phyloP scores from a whole-genome alignment of 2,888 invertebrate species.

The Apamea epomidion region DNA sequence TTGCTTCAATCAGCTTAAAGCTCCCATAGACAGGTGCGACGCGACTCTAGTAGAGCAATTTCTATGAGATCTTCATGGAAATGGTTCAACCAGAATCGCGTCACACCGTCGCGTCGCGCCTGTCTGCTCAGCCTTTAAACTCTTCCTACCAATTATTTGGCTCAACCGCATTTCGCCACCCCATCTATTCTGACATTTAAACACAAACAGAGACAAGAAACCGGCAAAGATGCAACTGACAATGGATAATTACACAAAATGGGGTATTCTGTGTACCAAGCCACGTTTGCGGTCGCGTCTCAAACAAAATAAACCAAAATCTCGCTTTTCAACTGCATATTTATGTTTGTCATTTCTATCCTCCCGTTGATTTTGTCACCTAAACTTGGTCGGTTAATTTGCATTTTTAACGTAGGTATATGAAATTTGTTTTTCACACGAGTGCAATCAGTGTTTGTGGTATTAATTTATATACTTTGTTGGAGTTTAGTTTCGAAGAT shows the following conservation, averaged over 20 bases:
- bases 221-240: conserved; percentile 56
- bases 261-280: conserved; percentile 35
- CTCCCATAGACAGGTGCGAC: neutral
- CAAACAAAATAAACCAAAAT: conserved; percentile 5
- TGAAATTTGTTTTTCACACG: conserved; percentile 52
- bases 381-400: conserved; percentile 68
- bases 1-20: neutral
- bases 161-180: neutral
- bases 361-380: conserved; percentile 65
- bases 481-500: conserved; percentile 3
- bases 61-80: neutral
- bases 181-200: conserved; percentile 33
- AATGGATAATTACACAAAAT: conserved; percentile 57
- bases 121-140: neutral
- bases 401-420: conserved; percentile 62
- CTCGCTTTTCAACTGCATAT: conserved; percentile 44
- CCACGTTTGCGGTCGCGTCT: conserved; percentile 49
- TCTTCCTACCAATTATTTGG: neutral
- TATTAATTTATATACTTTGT: conserved; percentile 39
- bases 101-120: neutral
- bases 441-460: conserved; percentile 46
- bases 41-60: neutral
- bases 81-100: neutral
- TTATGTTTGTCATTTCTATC: conserved; percentile 46
- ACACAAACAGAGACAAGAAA: conserved; percentile 36